These are phyloP conservation scores for Lacerta agilis DNA, from an alignment of 2,797 vertebrate species.

Conservation along the genomic window DNA sequence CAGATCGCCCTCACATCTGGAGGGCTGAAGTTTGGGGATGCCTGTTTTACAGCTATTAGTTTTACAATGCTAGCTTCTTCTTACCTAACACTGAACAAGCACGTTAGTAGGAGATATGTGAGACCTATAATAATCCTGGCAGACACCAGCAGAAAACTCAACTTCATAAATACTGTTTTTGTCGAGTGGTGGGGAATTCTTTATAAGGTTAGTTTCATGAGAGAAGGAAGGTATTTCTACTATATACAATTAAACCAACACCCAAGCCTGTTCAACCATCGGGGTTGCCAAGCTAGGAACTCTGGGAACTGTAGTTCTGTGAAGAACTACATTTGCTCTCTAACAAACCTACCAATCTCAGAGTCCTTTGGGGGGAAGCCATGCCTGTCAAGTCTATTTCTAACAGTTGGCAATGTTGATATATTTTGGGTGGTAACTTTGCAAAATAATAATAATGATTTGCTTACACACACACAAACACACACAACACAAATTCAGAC, in stretches of 20 bases:
- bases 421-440: background rate
- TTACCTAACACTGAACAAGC: background rate
- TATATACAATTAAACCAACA: background rate
- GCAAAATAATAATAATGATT: no score
- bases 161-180: background rate
- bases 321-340: background rate
- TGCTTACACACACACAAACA: no score
- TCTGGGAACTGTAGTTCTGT: no score
- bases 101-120: background rate
- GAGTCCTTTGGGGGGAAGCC: background rate
- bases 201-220: background rate
- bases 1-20: no score
- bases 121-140: constrained; percentile 11
- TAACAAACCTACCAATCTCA: background rate
- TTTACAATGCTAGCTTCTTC: constrained; percentile 12
- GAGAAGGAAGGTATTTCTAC: background rate
- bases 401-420: background rate
- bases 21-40: no score
- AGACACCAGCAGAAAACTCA: background rate
- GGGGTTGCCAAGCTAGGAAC: background rate
- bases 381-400: background rate
- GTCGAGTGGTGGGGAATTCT: background rate
- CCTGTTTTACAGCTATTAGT: constrained; percentile 2
- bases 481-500: no score
- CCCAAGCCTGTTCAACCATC: no score